phyloP scores from a whole-genome alignment of 1,140 invertebrate species.

The Macrocentrus cingulum region DNA sequence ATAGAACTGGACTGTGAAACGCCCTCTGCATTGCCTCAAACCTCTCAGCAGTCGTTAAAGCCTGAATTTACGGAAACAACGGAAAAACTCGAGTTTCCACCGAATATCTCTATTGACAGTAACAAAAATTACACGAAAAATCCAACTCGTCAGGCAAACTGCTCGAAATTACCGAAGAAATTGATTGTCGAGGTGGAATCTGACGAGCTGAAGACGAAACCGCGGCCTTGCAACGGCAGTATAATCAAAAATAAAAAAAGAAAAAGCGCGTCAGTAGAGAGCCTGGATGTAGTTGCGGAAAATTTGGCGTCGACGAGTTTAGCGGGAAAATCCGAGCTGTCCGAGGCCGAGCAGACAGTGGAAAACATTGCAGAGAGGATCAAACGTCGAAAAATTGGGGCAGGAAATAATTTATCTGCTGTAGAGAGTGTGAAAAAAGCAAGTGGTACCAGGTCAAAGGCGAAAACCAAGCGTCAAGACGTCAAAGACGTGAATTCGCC shows the following conservation, averaged over 20 bases:
- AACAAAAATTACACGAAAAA: slow-evolving; percentile 53
- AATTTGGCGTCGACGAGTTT: not conserved
- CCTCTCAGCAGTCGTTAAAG: slow-evolving; percentile 22
- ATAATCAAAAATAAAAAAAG: slow-evolving; percentile 33
- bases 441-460: slow-evolving; percentile 10
- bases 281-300: no score
- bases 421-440: slow-evolving; percentile 6
- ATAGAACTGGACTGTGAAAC: not conserved
- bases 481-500: no score
- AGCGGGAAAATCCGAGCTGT: no score
- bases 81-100: slow-evolving; percentile 32
- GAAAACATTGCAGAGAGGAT: slow-evolving; percentile 55
- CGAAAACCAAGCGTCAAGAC: not conserved
- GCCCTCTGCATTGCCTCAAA: no score
- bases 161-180: slow-evolving; percentile 42
- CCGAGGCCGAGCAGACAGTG: no score
- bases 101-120: slow-evolving; percentile 41
- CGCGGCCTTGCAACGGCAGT: slow-evolving; percentile 32
- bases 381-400: slow-evolving; percentile 49
- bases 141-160: slow-evolving; percentile 42
- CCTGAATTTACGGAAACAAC: slow-evolving; percentile 30
- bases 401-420: no score
- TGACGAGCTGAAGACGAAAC: slow-evolving; percentile 29
- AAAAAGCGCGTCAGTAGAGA: no score
- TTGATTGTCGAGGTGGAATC: slow-evolving; percentile 28